phyloP scores from a whole-genome alignment of 2,888 invertebrate species.

The Ryuthela nishihirai region DNA sequence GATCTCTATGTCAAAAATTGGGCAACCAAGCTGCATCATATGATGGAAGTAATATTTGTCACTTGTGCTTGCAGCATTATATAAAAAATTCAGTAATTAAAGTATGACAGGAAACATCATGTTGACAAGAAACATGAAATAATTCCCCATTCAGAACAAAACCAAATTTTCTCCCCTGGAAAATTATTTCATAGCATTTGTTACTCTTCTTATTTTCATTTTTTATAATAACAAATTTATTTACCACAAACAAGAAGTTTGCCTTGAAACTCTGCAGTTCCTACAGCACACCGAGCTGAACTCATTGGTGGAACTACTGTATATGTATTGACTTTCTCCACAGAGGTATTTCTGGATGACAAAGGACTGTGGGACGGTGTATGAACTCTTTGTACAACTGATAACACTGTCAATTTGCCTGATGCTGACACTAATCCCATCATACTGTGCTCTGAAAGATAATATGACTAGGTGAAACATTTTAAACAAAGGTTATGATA shows the following conservation, averaged over 20 bases:
- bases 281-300: conserved; percentile 68
- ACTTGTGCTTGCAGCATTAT: too few species aligned
- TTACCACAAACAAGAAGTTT: conserved; percentile 73
- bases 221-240: conserved; percentile 42
- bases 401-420: conserved; percentile 61
- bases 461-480: too few species aligned
- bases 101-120: too few species aligned
- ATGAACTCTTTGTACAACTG: conserved; percentile 59
- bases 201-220: too few species aligned
- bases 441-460: conserved; percentile 54
- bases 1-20: too few species aligned
- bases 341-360: conserved; percentile 35
- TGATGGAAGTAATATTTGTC: too few species aligned
- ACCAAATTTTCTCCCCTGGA: conserved; percentile 6
- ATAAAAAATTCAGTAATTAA: too few species aligned
- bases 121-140: too few species aligned
- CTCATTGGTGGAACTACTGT: conserved; percentile 61
- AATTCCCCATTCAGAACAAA: too few species aligned
- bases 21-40: too few species aligned
- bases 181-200: too few species aligned
- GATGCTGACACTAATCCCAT: conserved; percentile 63
- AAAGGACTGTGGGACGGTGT: conserved; percentile 31
- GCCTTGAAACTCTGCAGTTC: conserved; percentile 66
- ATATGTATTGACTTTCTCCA: conserved; percentile 59
- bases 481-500: too few species aligned